Base-by-base conservation (phyloP, 2,113 vertebrate genomes). In the Piprites chloris region DNA sequence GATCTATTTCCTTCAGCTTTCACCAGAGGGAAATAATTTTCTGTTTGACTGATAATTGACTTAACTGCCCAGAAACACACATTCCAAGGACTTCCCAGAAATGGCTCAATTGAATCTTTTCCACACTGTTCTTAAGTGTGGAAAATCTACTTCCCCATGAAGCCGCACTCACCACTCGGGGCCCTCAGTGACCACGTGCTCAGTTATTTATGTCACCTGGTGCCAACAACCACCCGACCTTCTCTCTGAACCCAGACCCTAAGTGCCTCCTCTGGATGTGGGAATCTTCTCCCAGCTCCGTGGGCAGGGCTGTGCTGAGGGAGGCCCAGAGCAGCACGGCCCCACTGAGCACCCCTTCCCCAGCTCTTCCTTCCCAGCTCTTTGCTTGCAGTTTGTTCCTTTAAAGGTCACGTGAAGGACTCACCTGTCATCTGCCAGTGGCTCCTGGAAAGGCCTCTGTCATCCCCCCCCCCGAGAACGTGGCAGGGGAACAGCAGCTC, bases 181-280 rank as follows among this genome's bases (percentile, higher is more conserved):
- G 44, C 13, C 10, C 35, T 12, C 35, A 74, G 46, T 0, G 4
- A 7, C 23, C 24, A 2, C 21, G 44, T 3, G 17, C 55, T n/a
- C 53, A 3, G n/a, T 27, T 39, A 33, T 53, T 69, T 10, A 4
- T 19, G 15, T 3, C 8, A 16, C 2, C 37, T 30, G 21, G 11
- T 47, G 37, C 49, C 28, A n/a, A 5, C 7, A 5, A 5, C 14
- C n/a, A 2, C 3, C 59, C 1, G 1, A 5, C 22, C 33, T 32
- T n/a, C 18, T 12, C 28, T 32, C 15, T 12, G 30, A 32, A 7
- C 3, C 55, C 0, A 0, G 3, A 6, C 7, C 39, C 74, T 11
- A 24, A 20, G 7, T 9, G 9, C 13, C 50, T 11, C 15, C 22
- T 23, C 30, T 14, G 37, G 42, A 0, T 3, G 10, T 10, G 46